Evolutionary conservation across 2,888 invertebrate species (phyloP).

Genomic region (Poecilus cupreus): DNA sequence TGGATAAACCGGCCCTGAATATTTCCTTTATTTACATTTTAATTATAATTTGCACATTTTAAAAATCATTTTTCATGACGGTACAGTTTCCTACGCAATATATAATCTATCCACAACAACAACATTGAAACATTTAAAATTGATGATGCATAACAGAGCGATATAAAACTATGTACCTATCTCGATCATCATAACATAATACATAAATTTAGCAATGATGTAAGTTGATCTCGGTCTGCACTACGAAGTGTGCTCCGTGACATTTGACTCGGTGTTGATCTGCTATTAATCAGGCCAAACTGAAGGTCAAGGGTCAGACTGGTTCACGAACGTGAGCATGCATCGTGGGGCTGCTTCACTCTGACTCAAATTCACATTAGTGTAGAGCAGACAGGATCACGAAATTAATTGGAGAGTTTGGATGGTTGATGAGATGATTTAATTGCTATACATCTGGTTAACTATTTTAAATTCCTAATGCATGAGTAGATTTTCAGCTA

Average conservation of each 20-base stretch:
- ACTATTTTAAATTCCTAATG: no score
- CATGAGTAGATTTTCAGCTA: no score
- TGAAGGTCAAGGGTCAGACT: slow-evolving; percentile 12
- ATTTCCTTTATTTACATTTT: no score
- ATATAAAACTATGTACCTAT: background rate
- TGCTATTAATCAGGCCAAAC: slow-evolving; percentile 51
- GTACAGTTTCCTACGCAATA: no score
- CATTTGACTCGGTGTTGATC: slow-evolving; percentile 50
- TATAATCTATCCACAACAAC: background rate
- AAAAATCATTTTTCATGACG: no score
- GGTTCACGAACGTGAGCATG: slow-evolving; percentile 1
- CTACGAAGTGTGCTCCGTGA: slow-evolving; percentile 1
- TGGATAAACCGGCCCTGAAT: no score
- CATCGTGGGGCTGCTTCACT: background rate
- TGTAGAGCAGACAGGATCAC: no score
- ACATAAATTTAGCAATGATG: slow-evolving; percentile 36
- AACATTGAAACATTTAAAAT: background rate
- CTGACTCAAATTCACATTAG: background rate
- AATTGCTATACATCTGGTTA: no score
- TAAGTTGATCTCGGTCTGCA: background rate
- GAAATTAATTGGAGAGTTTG: no score
- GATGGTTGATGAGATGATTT: no score
- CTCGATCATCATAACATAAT: background rate
- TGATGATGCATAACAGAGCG: background rate
- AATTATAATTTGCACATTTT: no score